These are phyloP conservation scores for Apistogramma diplotaenia DNA, from an alignment of 2,113 vertebrate species.

Conservation along the genomic window DNA sequence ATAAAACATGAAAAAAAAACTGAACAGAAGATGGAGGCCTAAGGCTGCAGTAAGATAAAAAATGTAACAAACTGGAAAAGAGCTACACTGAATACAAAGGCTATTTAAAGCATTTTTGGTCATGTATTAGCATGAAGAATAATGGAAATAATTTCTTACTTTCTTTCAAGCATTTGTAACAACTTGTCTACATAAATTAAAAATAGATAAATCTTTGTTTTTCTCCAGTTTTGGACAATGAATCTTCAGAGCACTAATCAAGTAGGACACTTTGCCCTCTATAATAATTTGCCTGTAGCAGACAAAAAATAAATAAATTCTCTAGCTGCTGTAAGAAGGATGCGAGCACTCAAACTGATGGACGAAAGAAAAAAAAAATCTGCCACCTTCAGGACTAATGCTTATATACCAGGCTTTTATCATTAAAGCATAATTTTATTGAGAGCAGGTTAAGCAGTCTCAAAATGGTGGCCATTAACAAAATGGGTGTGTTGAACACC, in stretches of 20 bases:
- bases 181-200: neutral
- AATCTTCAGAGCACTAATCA: neutral
- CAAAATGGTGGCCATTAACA: constrained; percentile 14
- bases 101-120: neutral
- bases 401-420: neutral
- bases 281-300: neutral
- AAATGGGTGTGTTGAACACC: constrained; percentile 6
- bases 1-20: too few relatives aligned
- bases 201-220: too few relatives aligned
- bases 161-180: neutral
- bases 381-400: neutral
- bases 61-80: neutral
- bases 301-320: neutral
- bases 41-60: neutral
- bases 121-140: neutral
- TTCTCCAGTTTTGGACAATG: neutral
- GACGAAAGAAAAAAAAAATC: too few relatives aligned
- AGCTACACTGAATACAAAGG: fast-evolving
- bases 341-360: neutral
- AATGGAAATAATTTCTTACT: neutral
- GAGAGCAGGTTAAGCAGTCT: constrained; percentile 3
- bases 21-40: fast-evolving
- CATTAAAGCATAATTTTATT: neutral
- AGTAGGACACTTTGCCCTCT: neutral
- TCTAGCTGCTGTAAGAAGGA: too few relatives aligned